A percentile compares a stretch with the other conserved stretches of the same genome.
Conservation (phyloP, 2,888 invertebrate species). For the Macrosoma leucophasiata region DNA sequence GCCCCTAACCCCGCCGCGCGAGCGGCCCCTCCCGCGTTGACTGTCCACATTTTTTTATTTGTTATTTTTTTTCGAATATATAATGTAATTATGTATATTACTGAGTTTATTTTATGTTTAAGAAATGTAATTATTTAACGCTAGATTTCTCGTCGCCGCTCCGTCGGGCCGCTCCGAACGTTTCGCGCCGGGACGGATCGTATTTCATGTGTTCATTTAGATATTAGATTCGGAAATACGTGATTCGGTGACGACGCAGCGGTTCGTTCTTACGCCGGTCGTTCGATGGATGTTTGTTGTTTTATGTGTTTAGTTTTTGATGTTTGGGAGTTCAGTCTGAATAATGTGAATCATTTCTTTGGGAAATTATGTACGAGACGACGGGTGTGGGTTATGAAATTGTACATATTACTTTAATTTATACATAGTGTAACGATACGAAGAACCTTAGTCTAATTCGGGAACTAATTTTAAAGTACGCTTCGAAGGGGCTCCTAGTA, state of each 20-base stretch:
- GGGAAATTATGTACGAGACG: conserved; percentile 39
- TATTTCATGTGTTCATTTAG: conserved; percentile 75
- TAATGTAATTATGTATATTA: conserved; percentile 75
- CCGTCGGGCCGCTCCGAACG: conserved; percentile 40
- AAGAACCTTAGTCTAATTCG: conserved; percentile 26
- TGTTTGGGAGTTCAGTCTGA: conserved; percentile 67
- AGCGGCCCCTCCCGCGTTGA: conserved; percentile 28
- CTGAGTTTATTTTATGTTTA: conserved; percentile 71
- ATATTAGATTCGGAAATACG: conserved; percentile 68
- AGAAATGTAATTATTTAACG: conserved; percentile 70
- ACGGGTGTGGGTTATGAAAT: conserved; percentile 29
- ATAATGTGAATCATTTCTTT: conserved; percentile 74
- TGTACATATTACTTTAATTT: conserved; percentile 32
- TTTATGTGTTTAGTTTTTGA: conserved; percentile 67
- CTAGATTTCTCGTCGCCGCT: conserved; percentile 51
- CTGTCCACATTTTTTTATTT: conserved; percentile 51
- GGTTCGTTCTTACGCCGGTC: conserved; percentile 53
- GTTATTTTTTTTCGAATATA: conserved; percentile 65
- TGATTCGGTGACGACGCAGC: conserved; percentile 49
- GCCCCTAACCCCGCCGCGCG: conserved; percentile 18
- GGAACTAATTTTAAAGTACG: conserved; percentile 14
- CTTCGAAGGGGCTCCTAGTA: conserved; percentile 12
- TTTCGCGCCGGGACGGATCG: conserved; percentile 53
- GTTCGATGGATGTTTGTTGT: conserved; percentile 66
- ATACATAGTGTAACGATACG: conserved; percentile 28